These are phyloP conservation scores for Agrochola lychnidis DNA, from an alignment of 2,888 invertebrate species.

Conservation along the genomic window DNA sequence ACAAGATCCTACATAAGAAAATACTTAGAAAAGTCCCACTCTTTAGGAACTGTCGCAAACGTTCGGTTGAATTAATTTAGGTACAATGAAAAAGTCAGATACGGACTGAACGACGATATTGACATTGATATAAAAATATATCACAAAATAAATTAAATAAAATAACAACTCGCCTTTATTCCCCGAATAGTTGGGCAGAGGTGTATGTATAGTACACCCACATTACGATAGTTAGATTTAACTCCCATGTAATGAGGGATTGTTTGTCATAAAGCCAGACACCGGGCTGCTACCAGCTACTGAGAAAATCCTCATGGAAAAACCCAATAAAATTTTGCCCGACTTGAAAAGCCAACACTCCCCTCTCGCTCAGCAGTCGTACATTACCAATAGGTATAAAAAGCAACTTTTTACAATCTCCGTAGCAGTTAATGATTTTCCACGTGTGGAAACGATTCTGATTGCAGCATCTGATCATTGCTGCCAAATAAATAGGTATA, in stretches of 20 bases:
- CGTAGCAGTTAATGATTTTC: not conserved
- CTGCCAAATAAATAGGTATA: not conserved
- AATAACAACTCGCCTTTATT: not conserved
- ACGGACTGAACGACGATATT: not conserved
- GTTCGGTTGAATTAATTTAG: not conserved
- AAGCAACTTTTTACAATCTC: not conserved
- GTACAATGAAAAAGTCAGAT: no score
- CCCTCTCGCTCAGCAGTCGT: not conserved
- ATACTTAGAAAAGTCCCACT: not conserved
- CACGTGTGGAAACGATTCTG: not conserved
- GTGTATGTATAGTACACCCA: not conserved
- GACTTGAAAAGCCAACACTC: not conserved
- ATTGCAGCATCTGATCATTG: not conserved
- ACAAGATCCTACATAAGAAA: not conserved
- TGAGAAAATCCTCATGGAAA: not conserved
- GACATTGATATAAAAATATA: not conserved
- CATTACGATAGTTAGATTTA: not conserved
- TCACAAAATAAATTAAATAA: not conserved
- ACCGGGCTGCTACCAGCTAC: not conserved
- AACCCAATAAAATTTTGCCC: not conserved
- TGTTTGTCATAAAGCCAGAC: not conserved
- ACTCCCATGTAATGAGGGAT: not conserved
- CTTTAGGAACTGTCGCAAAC: not conserved
- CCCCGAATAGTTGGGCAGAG: not conserved
- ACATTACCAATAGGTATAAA: not conserved